phyloP scores from a whole-genome alignment of 2,888 invertebrate genomes.

The Brachyptera risi region DNA sequence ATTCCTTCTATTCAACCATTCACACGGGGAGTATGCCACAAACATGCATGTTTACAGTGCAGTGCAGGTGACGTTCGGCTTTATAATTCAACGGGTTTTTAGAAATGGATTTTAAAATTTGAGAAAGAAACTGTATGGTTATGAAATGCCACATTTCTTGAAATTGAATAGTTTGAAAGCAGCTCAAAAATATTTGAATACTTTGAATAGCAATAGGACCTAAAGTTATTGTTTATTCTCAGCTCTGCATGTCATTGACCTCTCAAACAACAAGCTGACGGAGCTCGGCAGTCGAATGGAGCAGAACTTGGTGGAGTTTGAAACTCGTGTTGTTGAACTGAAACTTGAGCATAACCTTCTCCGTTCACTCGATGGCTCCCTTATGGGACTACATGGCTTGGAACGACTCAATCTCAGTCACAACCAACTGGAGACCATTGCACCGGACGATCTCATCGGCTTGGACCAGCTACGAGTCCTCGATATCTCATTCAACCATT shows the following conservation, averaged over 20 bases:
- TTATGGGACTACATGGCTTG: slow-evolving; percentile 70
- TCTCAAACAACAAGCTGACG: slow-evolving; percentile 70
- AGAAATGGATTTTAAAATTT: neutral
- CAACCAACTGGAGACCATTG: slow-evolving; percentile 68
- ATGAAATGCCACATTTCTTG: neutral
- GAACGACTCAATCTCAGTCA: slow-evolving; percentile 68
- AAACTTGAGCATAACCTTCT: slow-evolving; percentile 71
- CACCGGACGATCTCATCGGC: slow-evolving; percentile 73
- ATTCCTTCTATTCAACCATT: too few relatives aligned
- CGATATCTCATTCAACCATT: slow-evolving; percentile 72
- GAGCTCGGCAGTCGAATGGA: slow-evolving; percentile 62
- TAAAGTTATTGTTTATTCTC: too few relatives aligned
- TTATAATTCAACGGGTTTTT: too few relatives aligned
- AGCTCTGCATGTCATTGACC: slow-evolving; percentile 62
- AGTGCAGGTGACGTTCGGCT: too few relatives aligned
- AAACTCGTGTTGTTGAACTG: slow-evolving; percentile 66
- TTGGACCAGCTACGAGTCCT: slow-evolving; percentile 67
- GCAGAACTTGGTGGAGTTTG: slow-evolving; percentile 73
- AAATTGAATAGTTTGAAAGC: neutral
- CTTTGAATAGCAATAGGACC: too few relatives aligned
- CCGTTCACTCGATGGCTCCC: slow-evolving; percentile 64
- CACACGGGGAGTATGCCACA: too few relatives aligned
- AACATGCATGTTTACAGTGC: too few relatives aligned
- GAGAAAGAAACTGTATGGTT: neutral
- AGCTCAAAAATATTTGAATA: neutral